Evolutionary conservation across 2,888 invertebrate species (phyloP).

Genomic region (Pammene fasciana): DNA sequence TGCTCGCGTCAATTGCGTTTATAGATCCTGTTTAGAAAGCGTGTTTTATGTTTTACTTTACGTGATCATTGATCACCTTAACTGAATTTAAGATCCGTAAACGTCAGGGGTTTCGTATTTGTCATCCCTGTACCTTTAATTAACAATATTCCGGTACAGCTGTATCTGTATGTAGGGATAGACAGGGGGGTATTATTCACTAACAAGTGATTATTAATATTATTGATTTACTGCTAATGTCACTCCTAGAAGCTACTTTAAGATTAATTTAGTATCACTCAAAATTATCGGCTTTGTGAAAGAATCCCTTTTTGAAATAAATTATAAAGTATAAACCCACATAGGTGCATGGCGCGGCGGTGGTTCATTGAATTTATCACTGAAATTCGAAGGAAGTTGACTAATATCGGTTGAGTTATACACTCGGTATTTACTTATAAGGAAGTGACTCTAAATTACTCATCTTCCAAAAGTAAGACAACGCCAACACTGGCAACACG

Average conservation of each 20-base stretch:
- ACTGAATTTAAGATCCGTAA: neutral
- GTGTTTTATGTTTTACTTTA: neutral
- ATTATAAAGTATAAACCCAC: neutral
- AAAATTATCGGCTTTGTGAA: too few species aligned
- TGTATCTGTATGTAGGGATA: neutral
- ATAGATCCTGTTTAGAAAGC: slow-evolving; percentile 13
- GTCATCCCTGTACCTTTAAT: too few species aligned
- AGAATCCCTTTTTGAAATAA: too few species aligned
- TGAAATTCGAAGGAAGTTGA: slow-evolving; percentile 35
- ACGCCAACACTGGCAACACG: neutral
- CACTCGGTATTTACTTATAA: slow-evolving; percentile 36
- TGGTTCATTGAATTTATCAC: slow-evolving; percentile 3
- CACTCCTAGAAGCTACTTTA: too few species aligned
- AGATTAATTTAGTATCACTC: too few species aligned
- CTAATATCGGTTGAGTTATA: slow-evolving; percentile 32
- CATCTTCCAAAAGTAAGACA: slow-evolving; percentile 24
- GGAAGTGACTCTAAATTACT: slow-evolving; percentile 34
- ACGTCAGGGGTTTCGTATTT: neutral
- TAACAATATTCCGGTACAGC: neutral
- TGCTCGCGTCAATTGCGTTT: slow-evolving; percentile 13
- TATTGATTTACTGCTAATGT: too few species aligned
- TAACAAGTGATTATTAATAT: too few species aligned
- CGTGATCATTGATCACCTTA: too few species aligned
- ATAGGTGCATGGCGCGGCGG: neutral
- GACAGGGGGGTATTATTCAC: too few species aligned